Conservation (phyloP, 1,140 invertebrate species). For the Hormaphis cornu region DNA sequence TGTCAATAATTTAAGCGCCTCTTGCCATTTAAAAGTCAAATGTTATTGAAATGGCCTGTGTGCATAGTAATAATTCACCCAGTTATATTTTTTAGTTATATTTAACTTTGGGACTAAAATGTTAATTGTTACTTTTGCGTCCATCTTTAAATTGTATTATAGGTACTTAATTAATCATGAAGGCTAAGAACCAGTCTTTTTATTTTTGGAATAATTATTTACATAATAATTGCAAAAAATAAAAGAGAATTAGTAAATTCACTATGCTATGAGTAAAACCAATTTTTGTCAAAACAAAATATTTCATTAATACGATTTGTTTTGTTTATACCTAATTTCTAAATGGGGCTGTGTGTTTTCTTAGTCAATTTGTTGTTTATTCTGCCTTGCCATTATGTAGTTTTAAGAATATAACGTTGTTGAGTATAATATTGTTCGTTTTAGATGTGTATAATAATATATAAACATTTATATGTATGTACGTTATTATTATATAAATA, state of each 20-base stretch:
- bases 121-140: neutral
- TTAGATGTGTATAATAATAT: too few relatives aligned
- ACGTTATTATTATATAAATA: slow-evolving; percentile 11
- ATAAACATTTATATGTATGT: neutral
- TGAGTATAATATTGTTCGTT: neutral
- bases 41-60: neutral
- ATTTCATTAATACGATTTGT: neutral
- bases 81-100: neutral
- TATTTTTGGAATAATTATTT: neutral
- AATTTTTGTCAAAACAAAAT: neutral
- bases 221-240: neutral
- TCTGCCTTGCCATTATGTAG: slow-evolving; percentile 26
- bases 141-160: neutral
- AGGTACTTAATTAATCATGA: neutral
- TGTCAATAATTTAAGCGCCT: neutral
- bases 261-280: too few relatives aligned
- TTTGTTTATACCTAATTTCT: slow-evolving; percentile 30
- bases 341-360: slow-evolving; percentile 29
- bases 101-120: neutral
- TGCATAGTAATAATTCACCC: neutral
- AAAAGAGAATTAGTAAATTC: neutral
- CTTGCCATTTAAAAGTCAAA: neutral
- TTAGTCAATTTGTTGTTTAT: slow-evolving; percentile 30
- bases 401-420: slow-evolving; percentile 23
- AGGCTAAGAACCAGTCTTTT: slow-evolving; percentile 5